Conservation (phyloP, 30 jellyfish, hydroid and myxozoan genomes). For the Hydra vulgaris region DNA sequence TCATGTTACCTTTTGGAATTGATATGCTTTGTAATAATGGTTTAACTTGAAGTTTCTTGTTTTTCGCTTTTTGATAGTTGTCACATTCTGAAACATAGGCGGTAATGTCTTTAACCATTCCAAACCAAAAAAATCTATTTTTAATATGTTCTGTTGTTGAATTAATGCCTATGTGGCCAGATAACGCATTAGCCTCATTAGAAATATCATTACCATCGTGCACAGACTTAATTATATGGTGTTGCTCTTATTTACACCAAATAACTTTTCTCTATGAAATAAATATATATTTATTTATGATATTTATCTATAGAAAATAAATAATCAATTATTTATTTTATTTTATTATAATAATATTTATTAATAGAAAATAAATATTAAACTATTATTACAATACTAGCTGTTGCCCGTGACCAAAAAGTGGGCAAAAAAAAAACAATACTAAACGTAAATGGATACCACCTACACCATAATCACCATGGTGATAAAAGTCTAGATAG, state of each 20-base stretch:
- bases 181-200: neutral
- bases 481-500: too few relatives aligned
- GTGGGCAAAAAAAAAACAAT: too few relatives aligned
- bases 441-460: too few relatives aligned
- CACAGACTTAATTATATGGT: neutral
- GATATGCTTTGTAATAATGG: neutral
- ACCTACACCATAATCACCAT: too few relatives aligned
- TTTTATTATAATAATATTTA: too few relatives aligned
- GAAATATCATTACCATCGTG: neutral
- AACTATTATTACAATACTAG: too few relatives aligned
- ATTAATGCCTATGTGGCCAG: neutral
- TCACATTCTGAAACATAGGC: neutral
- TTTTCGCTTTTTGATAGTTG: neutral
- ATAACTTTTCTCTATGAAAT: too few relatives aligned
- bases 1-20: neutral
- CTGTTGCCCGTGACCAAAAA: too few relatives aligned
- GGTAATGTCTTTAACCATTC: neutral
- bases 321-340: too few relatives aligned
- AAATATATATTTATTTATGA: too few relatives aligned
- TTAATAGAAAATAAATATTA: too few relatives aligned
- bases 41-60: neutral
- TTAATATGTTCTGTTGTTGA: neutral
- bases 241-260: neutral
- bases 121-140: neutral
- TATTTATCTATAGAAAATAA: too few relatives aligned